Percentiles rank a stretch among this genome's conserved stretches.
These are phyloP conservation scores for Festucalex cinctus DNA, from an alignment of 2,113 vertebrate species.

Conservation along the genomic window DNA sequence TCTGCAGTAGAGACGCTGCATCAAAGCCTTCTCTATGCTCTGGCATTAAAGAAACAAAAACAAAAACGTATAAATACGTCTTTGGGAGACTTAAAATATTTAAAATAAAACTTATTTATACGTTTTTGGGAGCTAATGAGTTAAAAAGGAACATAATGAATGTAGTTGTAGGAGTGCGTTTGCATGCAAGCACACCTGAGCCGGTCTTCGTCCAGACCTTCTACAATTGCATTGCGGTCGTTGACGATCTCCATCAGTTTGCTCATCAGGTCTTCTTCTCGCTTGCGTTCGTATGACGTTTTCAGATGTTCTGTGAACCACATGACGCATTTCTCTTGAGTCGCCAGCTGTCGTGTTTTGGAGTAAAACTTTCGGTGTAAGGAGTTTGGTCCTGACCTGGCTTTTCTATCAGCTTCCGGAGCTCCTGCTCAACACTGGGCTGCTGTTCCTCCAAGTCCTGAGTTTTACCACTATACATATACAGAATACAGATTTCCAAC, in stretches of 20 bases:
- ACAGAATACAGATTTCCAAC: neutral
- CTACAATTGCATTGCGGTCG: slow-evolving; percentile 83
- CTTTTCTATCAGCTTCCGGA: slow-evolving; percentile 81
- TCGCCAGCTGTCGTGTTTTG: neutral
- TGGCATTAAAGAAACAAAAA: too few relatives aligned
- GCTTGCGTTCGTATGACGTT: slow-evolving; percentile 69
- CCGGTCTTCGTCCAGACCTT: slow-evolving; percentile 89
- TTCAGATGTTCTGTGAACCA: slow-evolving; percentile 77
- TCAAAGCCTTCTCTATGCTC: too few relatives aligned
- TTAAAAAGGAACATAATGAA: neutral
- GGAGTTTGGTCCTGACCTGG: slow-evolving; percentile 69
- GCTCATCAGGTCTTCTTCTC: slow-evolving; percentile 80
- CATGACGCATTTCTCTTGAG: neutral
- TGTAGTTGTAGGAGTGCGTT: too few relatives aligned
- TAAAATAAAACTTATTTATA: too few relatives aligned
- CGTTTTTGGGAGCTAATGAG: too few relatives aligned
- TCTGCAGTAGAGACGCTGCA: too few relatives aligned
- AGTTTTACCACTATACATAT: slow-evolving; percentile 76
- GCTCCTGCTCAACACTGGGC: slow-evolving; percentile 79
- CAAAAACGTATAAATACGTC: too few relatives aligned
- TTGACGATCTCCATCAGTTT: slow-evolving; percentile 85
- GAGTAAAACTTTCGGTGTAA: neutral
- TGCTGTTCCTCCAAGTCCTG: slow-evolving; percentile 89
- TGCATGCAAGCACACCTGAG: slow-evolving; percentile 74
- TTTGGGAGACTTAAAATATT: too few relatives aligned